Base-by-base conservation (phyloP, 92 coral and sea anemone genomes). In the Epizoanthus stellaris region DNA sequence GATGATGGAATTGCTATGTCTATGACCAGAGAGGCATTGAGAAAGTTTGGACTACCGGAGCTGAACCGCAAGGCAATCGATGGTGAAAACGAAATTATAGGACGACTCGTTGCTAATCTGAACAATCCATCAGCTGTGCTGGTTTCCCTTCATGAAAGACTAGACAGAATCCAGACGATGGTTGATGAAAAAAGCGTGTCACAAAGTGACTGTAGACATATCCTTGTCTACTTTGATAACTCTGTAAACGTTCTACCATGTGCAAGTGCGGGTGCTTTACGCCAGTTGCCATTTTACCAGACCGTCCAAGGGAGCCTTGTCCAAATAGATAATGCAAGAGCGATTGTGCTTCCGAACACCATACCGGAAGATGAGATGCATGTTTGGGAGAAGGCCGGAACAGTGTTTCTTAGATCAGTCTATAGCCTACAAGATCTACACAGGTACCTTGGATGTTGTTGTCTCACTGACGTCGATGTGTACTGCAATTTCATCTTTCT, bases 401-500 rank as follows among this genome's bases (percentile, higher is more conserved):
- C 81, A 34, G 91, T 89, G 10, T 94, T 94, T 83, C 81, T 94
- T 8, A 79, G 59, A 59, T 40, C 40, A 4, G 11, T 43, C 11
- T 0, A 3, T 8, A 30, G 34, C 53, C 63, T 94, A 39, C 21
- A 67, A 2, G 36, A 86, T 7, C 85, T 94, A 3, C 82, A 89
- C 57, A 5, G 58, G 47, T 89, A 67, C 21, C 86, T 94, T 15
- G 85, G 8, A 2, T 94, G 94, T 59, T 45, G 80, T 23, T 59
- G 65, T 8, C 17, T 80, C 43, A 85, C 86, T 13, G 82, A 73
- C 14, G 64, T 83, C 2, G 98, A 89, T 19, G 76, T 87, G 17
- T 94, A 94, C 67, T 89, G 93, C 64, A 69, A 85, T 8, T 83
- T 89, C 47, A 94, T 94, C 25, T 91, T 94, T 73, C 61, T 63